Percentiles rank a stretch among this genome's conserved stretches.
These are phyloP conservation scores for Holocentrus rufus DNA, from an alignment of 2,797 vertebrate genomes.

Conservation along the genomic window DNA sequence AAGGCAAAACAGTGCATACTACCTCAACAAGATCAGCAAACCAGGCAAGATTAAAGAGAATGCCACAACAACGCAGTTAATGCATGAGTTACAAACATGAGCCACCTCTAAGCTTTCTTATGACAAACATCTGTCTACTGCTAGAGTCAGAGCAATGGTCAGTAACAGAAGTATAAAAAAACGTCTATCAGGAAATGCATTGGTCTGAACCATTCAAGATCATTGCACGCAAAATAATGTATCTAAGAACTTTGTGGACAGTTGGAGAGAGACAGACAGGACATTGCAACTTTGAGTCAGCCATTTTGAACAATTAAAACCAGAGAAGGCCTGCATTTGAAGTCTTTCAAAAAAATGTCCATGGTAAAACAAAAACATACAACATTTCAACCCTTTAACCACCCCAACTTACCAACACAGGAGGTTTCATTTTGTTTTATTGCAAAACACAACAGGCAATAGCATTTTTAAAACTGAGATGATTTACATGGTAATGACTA, in stretches of 20 bases:
- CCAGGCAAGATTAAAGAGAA: constrained; percentile 63
- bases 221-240: constrained; percentile 55
- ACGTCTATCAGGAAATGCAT: constrained; percentile 56
- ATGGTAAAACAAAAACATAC: constrained; percentile 46
- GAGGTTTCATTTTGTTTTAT: constrained; percentile 99
- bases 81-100: constrained; percentile 61
- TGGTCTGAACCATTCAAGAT: constrained; percentile 63
- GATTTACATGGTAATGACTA: constrained; percentile 99
- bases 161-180: constrained; percentile 55
- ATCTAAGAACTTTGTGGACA: constrained; percentile 75
- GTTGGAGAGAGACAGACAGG: constrained; percentile 83
- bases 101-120: constrained; percentile 57
- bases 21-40: constrained; percentile 75
- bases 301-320: constrained; percentile 65
- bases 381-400: constrained; percentile 77
- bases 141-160: constrained; percentile 66
- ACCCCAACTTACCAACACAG: constrained; percentile 99
- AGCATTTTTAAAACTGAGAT: constrained; percentile 98
- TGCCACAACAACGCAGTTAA: constrained; percentile 76
- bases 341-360: constrained; percentile 8
- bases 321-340: constrained; percentile 49
- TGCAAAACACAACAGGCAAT: constrained; percentile 98
- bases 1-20: constrained; percentile 80
- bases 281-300: constrained; percentile 77
- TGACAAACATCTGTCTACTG: constrained; percentile 71